Base-by-base conservation (phyloP, 2,888 invertebrate genomes). In the Laspeyria flexula region DNA sequence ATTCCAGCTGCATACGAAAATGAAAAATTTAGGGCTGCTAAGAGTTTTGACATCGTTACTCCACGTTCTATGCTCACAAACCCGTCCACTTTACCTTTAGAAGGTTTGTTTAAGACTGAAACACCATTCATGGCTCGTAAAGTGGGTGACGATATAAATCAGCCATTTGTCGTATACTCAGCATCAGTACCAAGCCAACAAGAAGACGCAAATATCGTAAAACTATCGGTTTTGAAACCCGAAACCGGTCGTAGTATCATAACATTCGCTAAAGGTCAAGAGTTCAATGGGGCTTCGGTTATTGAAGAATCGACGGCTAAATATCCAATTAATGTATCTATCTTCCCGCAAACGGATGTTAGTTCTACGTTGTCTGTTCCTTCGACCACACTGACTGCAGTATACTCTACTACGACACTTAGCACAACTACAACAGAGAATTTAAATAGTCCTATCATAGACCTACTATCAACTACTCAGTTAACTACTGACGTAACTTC, bases 51-150 rank as follows among this genome's bases (percentile, higher is more conserved):
- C 59, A 75, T 87, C 30, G 79, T 89, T 0, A 90, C 91, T 3
- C 89, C 88, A 7, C 84, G 87, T 30, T 75, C 81, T 1, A 79
- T 83, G 73, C 60, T 76, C 0, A 88, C 83, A 6, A 94, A 95
- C 78, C 93, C 94, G 0, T 95, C 95, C 0, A 96, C 95, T 0
- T 93, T 96, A 57, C 86, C 96, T 9, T 79, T 96, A 58, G 95
- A 96, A 85, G 95, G 93, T 1, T 82, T 96, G 6, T 96, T 96
- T 68, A 93, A 94, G 75, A 93, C 93, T 47, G 87, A 93, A 73
- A 87, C 84, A 42, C 90, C 93, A 0, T 51, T 78, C 1, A 81
- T 71, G 55, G 81, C 81, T 3, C 81, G 77, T 52, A 84, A 85
- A 75, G 60, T 79, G 1, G 73, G 55, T 45, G 69, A 76, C 27